Conservation (phyloP, 1,140 invertebrate species). For the Melitaea cinxia region DNA sequence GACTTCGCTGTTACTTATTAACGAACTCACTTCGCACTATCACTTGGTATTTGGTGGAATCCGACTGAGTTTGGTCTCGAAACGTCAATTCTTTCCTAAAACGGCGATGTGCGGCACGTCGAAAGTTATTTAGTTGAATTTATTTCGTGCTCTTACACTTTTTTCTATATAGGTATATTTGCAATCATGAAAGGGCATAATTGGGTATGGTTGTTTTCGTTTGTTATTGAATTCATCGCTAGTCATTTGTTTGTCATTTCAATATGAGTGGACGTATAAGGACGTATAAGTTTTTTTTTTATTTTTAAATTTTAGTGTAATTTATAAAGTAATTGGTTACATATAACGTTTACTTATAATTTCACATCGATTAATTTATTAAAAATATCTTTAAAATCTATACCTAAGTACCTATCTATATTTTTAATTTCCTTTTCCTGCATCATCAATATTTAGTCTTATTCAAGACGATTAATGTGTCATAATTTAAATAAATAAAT, state of each 20-base stretch:
- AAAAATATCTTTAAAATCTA: too few relatives aligned
- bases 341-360: too few relatives aligned
- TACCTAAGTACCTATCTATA: too few relatives aligned
- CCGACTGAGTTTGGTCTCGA: slow-evolving; percentile 14
- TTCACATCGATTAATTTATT: too few relatives aligned
- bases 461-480: too few relatives aligned
- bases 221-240: neutral
- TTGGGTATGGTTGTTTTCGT: neutral
- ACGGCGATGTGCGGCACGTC: slow-evolving; percentile 1
- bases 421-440: too few relatives aligned
- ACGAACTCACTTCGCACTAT: slow-evolving; percentile 53
- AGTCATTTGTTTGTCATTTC: slow-evolving; percentile 3
- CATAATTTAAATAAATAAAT: too few relatives aligned
- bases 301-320: too few relatives aligned
- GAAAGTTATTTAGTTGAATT: neutral
- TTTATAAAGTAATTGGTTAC: too few relatives aligned
- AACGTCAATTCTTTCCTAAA: slow-evolving; percentile 25
- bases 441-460: too few relatives aligned
- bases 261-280: too few relatives aligned
- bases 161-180: neutral
- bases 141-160: neutral
- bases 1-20: slow-evolving; percentile 65
- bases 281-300: too few relatives aligned
- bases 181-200: slow-evolving; percentile 1
- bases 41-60: slow-evolving; percentile 25